Evolutionary conservation across 1,140 invertebrate genomes (phyloP).

Genomic region (Macrobrachium rosenbergii): DNA sequence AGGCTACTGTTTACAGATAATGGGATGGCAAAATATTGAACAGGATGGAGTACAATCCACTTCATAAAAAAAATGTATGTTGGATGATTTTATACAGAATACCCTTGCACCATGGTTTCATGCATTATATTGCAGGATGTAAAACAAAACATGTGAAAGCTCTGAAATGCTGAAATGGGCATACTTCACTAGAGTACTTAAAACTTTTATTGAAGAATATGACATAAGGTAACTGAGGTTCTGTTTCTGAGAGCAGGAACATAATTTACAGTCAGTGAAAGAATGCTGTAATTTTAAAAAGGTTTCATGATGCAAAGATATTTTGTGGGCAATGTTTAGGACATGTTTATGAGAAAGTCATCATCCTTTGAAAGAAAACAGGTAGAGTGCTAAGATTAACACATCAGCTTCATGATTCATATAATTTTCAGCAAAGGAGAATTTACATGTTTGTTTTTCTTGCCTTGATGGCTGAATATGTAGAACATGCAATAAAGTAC

Average conservation of each 20-base stretch:
- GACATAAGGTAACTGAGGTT: too few species aligned
- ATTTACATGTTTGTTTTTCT: too few species aligned
- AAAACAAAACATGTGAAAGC: neutral
- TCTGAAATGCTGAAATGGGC: too few species aligned
- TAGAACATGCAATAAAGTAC: neutral
- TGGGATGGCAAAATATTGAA: constrained; percentile 33
- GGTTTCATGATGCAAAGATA: constrained; percentile 53
- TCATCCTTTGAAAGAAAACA: constrained; percentile 26
- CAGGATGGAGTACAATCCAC: constrained; percentile 36
- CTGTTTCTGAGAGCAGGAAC: too few species aligned
- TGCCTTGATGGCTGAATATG: too few species aligned
- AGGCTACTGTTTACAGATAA: constrained; percentile 44
- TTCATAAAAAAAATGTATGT: constrained; percentile 22
- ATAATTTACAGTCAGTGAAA: too few species aligned
- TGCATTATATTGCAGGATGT: constrained; percentile 3
- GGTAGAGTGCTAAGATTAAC: neutral
- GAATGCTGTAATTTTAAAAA: too few species aligned
- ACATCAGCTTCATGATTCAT: neutral
- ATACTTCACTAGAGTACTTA: too few species aligned
- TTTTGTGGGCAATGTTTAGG: neutral
- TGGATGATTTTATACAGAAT: constrained; percentile 33
- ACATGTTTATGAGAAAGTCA: neutral
- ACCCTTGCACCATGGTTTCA: constrained; percentile 42
- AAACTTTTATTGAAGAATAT: too few species aligned
- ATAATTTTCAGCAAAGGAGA: too few species aligned